Percentiles rank a stretch among this genome's conserved stretches.
phyloP scores from a whole-genome alignment of 53 echinoderm and acorn worm genomes.

The Holothuria leucospilota region DNA sequence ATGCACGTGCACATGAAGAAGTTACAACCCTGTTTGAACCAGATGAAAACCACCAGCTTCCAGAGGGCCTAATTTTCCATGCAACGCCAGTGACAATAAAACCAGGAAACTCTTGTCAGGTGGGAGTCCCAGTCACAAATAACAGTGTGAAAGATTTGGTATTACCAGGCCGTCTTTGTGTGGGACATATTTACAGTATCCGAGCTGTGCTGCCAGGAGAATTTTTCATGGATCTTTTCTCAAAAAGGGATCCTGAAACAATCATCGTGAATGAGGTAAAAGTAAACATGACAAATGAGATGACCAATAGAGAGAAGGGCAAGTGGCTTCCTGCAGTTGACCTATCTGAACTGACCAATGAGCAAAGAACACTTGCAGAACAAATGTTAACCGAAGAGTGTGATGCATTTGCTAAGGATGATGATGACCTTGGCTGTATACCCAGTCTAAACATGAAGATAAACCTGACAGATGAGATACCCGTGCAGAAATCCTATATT shows the following conservation, averaged over 20 bases:
- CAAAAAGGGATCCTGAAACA: not conserved
- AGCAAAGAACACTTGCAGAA: conserved; percentile 28
- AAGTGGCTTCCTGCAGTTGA: conserved; percentile 41
- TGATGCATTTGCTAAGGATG: conserved; percentile 57
- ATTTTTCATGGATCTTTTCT: not conserved
- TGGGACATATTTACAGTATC: conserved; percentile 42
- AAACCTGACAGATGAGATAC: conserved; percentile 46
- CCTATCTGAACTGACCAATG: not conserved
- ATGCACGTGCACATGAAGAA: conserved; percentile 8
- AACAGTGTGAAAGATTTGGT: conserved; percentile 29
- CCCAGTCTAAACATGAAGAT: conserved; percentile 51
- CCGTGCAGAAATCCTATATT: conserved; percentile 62
- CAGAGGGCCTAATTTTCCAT: conserved; percentile 10
- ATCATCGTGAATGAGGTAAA: not conserved
- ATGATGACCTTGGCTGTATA: conserved; percentile 49
- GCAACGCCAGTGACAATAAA: conserved; percentile 20
- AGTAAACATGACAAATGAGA: not conserved
- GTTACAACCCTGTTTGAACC: conserved; percentile 25
- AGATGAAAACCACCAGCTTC: conserved; percentile 14
- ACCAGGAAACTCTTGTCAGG: conserved; percentile 14
- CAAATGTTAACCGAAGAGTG: conserved; percentile 58
- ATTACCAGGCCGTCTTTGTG: conserved; percentile 9
- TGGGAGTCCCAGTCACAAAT: conserved; percentile 40
- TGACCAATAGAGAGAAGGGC: too few species aligned
- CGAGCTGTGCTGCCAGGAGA: conserved; percentile 26